phyloP scores from a whole-genome alignment of 1,140 invertebrate species.

The Microvelia longipes region DNA sequence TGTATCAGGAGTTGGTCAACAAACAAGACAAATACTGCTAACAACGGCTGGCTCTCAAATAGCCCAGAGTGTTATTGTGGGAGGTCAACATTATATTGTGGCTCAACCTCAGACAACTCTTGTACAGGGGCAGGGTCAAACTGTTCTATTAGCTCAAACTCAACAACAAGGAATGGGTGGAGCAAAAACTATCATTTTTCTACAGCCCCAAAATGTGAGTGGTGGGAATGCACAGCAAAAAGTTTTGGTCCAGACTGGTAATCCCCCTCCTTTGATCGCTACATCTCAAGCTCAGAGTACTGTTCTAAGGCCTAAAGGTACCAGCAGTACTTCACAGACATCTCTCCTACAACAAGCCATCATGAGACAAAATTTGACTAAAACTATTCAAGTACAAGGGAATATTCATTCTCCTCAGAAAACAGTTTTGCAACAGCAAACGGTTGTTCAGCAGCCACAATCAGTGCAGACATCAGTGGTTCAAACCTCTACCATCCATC shows the following conservation, averaged over 20 bases:
- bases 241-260: conserved; percentile 39
- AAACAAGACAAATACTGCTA: conserved; percentile 20
- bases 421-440: conserved; percentile 6
- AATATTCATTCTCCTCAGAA: neutral
- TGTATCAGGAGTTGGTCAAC: neutral
- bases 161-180: conserved; percentile 42
- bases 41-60: conserved; percentile 15
- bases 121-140: conserved; percentile 43
- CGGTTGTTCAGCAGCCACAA: conserved; percentile 31
- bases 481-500: neutral
- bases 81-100: conserved; percentile 33
- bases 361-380: neutral
- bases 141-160: conserved; percentile 42
- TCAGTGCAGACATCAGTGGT: conserved; percentile 28
- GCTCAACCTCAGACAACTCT: conserved; percentile 44
- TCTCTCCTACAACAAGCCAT: conserved; percentile 13
- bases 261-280: conserved; percentile 24
- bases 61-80: conserved; percentile 14
- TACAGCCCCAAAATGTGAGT: conserved; percentile 39
- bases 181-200: conserved; percentile 53
- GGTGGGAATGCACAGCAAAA: conserved; percentile 32
- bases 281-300: conserved; percentile 28
- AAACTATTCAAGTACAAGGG: neutral
- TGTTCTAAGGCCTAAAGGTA: neutral
- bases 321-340: neutral